A percentile compares a stretch with the other conserved stretches of the same genome.
Conservation (phyloP, 2,113 vertebrate species). For the Takifugu bimaculatus region DNA sequence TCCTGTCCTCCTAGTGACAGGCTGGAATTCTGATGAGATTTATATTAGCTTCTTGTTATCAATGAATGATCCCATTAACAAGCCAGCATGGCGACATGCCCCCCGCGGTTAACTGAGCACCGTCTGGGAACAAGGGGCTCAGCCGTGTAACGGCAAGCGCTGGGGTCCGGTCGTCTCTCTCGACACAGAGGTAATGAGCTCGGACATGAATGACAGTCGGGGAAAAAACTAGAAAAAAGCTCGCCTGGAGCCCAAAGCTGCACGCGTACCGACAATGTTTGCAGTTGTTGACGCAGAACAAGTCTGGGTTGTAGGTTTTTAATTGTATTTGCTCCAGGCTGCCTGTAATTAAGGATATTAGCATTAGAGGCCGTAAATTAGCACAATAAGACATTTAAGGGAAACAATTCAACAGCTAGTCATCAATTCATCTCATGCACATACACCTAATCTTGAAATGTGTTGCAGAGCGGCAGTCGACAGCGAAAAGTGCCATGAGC, state of each 20-base stretch:
- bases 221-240: too few species aligned
- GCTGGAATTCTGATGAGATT: conserved; percentile 61
- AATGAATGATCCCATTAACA: conserved; percentile 65
- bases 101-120: conserved; percentile 42
- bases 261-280: conserved; percentile 48
- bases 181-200: conserved; percentile 50
- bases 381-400: conserved; percentile 62
- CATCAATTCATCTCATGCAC: conserved; percentile 20
- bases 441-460: conserved; percentile 27
- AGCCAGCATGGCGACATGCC: conserved; percentile 50
- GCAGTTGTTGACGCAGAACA: conserved; percentile 36
- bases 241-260: not conserved
- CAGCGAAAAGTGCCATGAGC: conserved; percentile 37
- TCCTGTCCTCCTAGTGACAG: conserved; percentile 25
- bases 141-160: conserved; percentile 25
- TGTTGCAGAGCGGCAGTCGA: conserved; percentile 26
- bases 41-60: conserved; percentile 68
- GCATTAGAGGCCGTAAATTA: conserved; percentile 70
- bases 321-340: conserved; percentile 62
- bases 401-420: conserved; percentile 33
- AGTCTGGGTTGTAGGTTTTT: conserved; percentile 57
- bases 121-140: conserved; percentile 20
- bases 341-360: conserved; percentile 54
- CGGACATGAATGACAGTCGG: not conserved
- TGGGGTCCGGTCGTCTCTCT: conserved; percentile 42